Conservation (phyloP, 35 echinoderm and acorn worm species). For the Antedon bifida region DNA sequence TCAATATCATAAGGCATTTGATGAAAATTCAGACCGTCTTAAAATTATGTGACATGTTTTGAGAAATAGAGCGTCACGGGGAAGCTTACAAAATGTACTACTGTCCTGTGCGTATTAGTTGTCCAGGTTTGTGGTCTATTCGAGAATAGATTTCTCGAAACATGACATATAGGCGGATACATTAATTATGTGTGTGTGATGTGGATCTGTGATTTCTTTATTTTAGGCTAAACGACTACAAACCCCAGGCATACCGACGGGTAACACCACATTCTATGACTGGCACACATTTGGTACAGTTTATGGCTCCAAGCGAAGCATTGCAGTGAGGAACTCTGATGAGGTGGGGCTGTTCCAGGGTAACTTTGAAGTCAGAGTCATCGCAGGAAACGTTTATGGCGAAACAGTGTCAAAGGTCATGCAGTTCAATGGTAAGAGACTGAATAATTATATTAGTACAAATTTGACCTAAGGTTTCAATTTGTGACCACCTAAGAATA, state of each 20-base stretch:
- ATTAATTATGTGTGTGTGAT: too few species aligned
- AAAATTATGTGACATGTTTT: too few species aligned
- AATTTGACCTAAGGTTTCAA: too few species aligned
- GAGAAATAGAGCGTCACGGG: slow-evolving; percentile 16
- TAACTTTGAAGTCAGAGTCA: not conserved
- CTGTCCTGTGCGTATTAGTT: slow-evolving; percentile 7
- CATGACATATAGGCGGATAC: too few species aligned
- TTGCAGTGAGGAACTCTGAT: not conserved
- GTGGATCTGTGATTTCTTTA: too few species aligned
- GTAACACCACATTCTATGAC: not conserved
- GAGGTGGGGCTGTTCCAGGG: not conserved
- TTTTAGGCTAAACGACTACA: not conserved
- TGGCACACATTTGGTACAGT: not conserved
- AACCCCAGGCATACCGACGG: not conserved
- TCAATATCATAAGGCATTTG: too few species aligned
- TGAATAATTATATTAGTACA: too few species aligned
- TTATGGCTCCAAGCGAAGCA: not conserved
- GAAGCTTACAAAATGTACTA: slow-evolving; percentile 12
- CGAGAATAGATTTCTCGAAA: too few species aligned
- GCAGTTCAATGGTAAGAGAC: not conserved
- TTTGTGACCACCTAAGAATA: too few species aligned
- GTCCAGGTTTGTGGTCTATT: slow-evolving; percentile 31
- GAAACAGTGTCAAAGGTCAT: not conserved
- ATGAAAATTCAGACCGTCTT: too few species aligned
- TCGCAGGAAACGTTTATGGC: not conserved